phyloP scores from a whole-genome alignment of 1,140 invertebrate species.

The Anagrus nilaparvatae region DNA sequence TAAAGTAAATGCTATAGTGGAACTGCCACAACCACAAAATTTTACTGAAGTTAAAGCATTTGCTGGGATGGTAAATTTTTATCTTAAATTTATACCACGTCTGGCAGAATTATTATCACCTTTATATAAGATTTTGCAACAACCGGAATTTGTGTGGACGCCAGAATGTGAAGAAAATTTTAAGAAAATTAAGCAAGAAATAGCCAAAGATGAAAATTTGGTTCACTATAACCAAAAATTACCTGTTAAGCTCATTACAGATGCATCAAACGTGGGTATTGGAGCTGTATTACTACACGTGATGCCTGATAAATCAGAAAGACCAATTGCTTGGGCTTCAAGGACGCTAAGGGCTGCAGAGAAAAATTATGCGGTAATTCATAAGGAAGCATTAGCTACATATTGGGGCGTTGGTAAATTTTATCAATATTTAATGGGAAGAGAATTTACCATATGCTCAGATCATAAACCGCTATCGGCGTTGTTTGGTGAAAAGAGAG shows the following conservation, averaged over 20 bases:
- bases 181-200: conserved; percentile 21
- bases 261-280: conserved; percentile 28
- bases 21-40: conserved; percentile 20
- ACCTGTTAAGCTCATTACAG: conserved; percentile 23
- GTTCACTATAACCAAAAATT: conserved; percentile 24
- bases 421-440: conserved; percentile 43
- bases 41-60: conserved; percentile 13
- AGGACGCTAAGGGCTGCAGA: conserved; percentile 20
- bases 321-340: conserved; percentile 31
- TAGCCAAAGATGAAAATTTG: conserved; percentile 21
- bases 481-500: conserved; percentile 32
- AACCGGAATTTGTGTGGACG: conserved; percentile 26
- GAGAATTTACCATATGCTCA: conserved; percentile 37
- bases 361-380: conserved; percentile 22
- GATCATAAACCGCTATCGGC: conserved; percentile 42
- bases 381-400: conserved; percentile 27
- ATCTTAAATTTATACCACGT: no score
- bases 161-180: conserved; percentile 25
- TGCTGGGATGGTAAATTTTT: conserved; percentile 8
- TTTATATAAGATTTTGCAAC: no score
- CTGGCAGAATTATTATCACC: no score
- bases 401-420: conserved; percentile 22
- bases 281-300: conserved; percentile 30
- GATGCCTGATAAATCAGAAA: conserved; percentile 16
- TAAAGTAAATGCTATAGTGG: conserved; percentile 18